These are phyloP conservation scores for Zelleria hepariella DNA, from an alignment of 2,888 invertebrate genomes.

Conservation along the genomic window DNA sequence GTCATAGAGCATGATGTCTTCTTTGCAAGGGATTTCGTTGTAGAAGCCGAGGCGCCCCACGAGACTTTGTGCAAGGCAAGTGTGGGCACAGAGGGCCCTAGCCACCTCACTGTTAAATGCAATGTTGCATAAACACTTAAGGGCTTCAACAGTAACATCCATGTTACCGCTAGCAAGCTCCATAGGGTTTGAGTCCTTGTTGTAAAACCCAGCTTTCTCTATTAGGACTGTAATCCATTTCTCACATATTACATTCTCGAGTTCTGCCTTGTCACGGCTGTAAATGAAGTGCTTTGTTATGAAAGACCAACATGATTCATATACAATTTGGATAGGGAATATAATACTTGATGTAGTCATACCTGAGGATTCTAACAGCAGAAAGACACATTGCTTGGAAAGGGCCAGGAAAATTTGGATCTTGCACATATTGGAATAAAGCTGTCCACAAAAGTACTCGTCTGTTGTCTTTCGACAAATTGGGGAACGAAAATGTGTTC, in stretches of 20 bases:
- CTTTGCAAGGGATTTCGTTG: constrained; percentile 74
- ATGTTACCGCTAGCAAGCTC: constrained; percentile 54
- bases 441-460: constrained; percentile 74
- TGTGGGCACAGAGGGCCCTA: constrained; percentile 61
- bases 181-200: constrained; percentile 37
- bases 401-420: constrained; percentile 24
- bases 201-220: constrained; percentile 75
- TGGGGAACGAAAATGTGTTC: constrained; percentile 74
- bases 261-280: constrained; percentile 83
- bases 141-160: constrained; percentile 79
- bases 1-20: constrained; percentile 87
- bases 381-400: constrained; percentile 71
- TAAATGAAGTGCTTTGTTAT: constrained; percentile 21
- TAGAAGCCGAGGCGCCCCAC: constrained; percentile 79
- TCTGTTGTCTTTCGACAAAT: constrained; percentile 65
- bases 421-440: constrained; percentile 71
- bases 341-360: constrained; percentile 18
- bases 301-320: neutral
- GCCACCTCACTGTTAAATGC: constrained; percentile 78
- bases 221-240: constrained; percentile 79
- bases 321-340: neutral
- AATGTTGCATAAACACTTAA: constrained; percentile 92
- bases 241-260: constrained; percentile 77
- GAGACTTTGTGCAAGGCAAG: constrained; percentile 78
- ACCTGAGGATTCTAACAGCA: constrained; percentile 78